A percentile compares a stretch with the other conserved stretches of the same genome.
These are phyloP conservation scores for Ectropis crepuscularia DNA, from an alignment of 2,888 invertebrate genomes.

Conservation along the genomic window DNA sequence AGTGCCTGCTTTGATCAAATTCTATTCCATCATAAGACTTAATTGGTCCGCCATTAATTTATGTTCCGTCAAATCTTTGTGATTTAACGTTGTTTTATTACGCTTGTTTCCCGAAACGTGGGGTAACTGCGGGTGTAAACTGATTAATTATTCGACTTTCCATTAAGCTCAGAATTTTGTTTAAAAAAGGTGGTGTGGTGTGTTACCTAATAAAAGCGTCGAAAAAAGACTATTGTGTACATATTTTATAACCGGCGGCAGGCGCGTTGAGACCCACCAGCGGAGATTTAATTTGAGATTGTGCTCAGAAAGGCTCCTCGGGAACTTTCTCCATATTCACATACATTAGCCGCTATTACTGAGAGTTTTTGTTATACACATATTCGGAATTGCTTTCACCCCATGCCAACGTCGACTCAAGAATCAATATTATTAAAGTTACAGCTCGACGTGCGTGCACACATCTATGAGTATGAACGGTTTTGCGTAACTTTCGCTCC, in stretches of 20 bases:
- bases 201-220: slow-evolving; percentile 58
- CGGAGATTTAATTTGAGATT: slow-evolving; percentile 81
- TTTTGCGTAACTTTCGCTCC: slow-evolving; percentile 36
- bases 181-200: slow-evolving; percentile 48
- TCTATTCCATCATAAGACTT: slow-evolving; percentile 20
- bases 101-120: slow-evolving; percentile 16
- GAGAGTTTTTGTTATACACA: slow-evolving; percentile 65
- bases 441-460: slow-evolving; percentile 39
- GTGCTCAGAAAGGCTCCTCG: slow-evolving; percentile 64
- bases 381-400: slow-evolving; percentile 58
- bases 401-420: slow-evolving; percentile 48
- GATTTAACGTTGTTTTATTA: slow-evolving; percentile 11
- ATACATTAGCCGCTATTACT: slow-evolving; percentile 71
- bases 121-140: slow-evolving; percentile 27
- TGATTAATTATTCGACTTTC: slow-evolving; percentile 33
- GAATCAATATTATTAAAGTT: slow-evolving; percentile 54
- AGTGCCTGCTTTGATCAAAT: slow-evolving; percentile 27
- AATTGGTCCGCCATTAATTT: slow-evolving; percentile 13
- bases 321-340: slow-evolving; percentile 75
- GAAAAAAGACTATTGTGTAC: slow-evolving; percentile 59
- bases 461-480: slow-evolving; percentile 30
- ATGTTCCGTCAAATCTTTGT: slow-evolving; percentile 12
- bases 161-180: slow-evolving; percentile 32
- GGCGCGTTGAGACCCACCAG: slow-evolving; percentile 60
- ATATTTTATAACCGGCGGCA: slow-evolving; percentile 61